Base-by-base conservation (phyloP, 2,113 vertebrate genomes). In the Perca schrenkii region DNA sequence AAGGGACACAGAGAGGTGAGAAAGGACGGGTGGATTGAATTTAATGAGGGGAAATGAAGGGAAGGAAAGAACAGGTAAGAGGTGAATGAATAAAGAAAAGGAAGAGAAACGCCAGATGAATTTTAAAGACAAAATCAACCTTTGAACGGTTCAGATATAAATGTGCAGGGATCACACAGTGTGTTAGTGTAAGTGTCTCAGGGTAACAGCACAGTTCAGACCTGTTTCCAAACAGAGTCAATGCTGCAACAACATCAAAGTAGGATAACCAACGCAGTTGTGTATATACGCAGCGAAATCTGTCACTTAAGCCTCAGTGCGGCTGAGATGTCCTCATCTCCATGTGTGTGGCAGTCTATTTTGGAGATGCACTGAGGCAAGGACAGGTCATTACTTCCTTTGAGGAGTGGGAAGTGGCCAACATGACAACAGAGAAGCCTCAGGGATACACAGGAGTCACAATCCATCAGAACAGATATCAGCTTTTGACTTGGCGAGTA, bases 361-460 rank as follows among this genome's bases (percentile, higher is more conserved):
- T 87, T 83, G 25, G 83, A 90, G 67, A 78, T 8, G 49, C 60
- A 65, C 78, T 62, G 60, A 79, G 72, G 83, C 76, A 82, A 88
- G 86, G 86, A 79, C 83, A 85, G 84, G 80, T 83, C 85, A 61
- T 80, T 77, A 72, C 70, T 77, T 83, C 85, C 84, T 81, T 36
- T 79, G 62, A 89, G 87, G 81, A 80, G 77, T 60, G 54, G 80
- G 75, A 80, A 80, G 82, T 60, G 53, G 68, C 70, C 88, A 74
- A 53, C 57, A 40, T 57, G 66, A 87, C 80, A 76, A 68, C 56
- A 46, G 25, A 82, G 46, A 15, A 11, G 12, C 79, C 82, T 68
- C 16, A 0, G 40, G 76, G 66, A 60, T 25, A 67, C 61, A 54
- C 47, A 11, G 67, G 40, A 76, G 46, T 71, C 61, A 31, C 79